Conservation (phyloP, 1,140 invertebrate species). For the Drosophila melanica region DNA sequence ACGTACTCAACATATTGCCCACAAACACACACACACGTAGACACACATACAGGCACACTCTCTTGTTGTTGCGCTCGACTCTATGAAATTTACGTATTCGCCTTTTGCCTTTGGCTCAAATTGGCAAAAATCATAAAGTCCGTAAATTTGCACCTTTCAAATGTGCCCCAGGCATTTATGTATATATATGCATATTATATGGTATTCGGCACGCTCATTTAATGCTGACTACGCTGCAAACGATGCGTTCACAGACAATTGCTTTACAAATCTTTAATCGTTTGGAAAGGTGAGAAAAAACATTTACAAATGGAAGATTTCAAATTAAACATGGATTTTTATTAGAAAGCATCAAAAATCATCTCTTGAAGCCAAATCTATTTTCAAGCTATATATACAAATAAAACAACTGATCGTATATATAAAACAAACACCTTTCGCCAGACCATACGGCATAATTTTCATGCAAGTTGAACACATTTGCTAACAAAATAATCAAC, state of each 20-base stretch:
- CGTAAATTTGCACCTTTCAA: constrained; percentile 40
- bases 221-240: constrained; percentile 41
- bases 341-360: no score
- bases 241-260: constrained; percentile 40
- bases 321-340: no score
- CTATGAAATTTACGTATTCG: constrained; percentile 36
- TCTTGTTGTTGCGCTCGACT: neutral
- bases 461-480: constrained; percentile 44
- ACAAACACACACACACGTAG: constrained; percentile 2
- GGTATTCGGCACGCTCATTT: constrained; percentile 22
- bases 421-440: constrained; percentile 3
- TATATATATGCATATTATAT: constrained; percentile 10
- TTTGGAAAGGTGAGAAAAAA: neutral
- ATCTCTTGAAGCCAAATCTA: neutral
- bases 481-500: constrained; percentile 46
- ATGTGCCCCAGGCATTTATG: neutral
- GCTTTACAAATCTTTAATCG: constrained; percentile 16
- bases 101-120: constrained; percentile 22
- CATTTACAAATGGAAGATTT: neutral
- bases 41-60: neutral
- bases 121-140: constrained; percentile 50
- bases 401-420: constrained; percentile 4
- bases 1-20: constrained; percentile 65
- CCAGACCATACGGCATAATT: constrained; percentile 17
- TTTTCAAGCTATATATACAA: neutral